Base-by-base conservation (phyloP, 2,888 invertebrate species). In the Alitta virens region DNA sequence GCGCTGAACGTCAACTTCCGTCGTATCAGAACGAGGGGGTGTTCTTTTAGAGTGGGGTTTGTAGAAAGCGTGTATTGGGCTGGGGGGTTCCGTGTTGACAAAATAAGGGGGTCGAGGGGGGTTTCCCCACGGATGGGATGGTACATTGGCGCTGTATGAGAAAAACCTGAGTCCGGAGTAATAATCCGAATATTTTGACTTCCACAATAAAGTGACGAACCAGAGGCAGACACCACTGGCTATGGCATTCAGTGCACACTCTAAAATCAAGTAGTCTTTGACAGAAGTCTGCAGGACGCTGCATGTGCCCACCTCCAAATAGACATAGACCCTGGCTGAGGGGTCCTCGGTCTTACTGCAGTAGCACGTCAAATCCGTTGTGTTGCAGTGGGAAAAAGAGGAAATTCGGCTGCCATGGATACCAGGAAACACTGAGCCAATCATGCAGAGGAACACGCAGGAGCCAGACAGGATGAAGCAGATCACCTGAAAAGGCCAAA, bases 381-480 rank as follows among this genome's bases (percentile, higher is more conserved):
- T 43, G 38, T 57, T 40, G 40, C 65, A 65, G 33, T 40, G 27
- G 3, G 25, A 25, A 55, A 52, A 66, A 9, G 58, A 26, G 14
- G 65, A 38, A 24, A 67, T 65, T 0, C 63, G 60, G 26, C 40
- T 25, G 9, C 65, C 65, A 26, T 67, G 67, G 57, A 65, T 65
- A 21, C 63, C 65, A 3, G 65, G 33, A 56, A 65, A 67, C 14
- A 65, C 65, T 2, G 56, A 46, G 25, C 66, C 67, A 12, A 67
- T 52, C 65, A 67, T 65, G 54, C 65, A 65, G 51, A 67, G 40
- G 63, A 67, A 67, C n/a, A 62, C 60, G 23, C 66, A 60, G 40
- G 33, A 26, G 2, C 56, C 26, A 3, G 66, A 64, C 38, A 66
- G 50, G 9, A 52, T 40, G 27, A 64, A 59, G 24, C 66, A 66